Conservation (phyloP, 2,888 invertebrate genomes). For the Trachelus tabidus region DNA sequence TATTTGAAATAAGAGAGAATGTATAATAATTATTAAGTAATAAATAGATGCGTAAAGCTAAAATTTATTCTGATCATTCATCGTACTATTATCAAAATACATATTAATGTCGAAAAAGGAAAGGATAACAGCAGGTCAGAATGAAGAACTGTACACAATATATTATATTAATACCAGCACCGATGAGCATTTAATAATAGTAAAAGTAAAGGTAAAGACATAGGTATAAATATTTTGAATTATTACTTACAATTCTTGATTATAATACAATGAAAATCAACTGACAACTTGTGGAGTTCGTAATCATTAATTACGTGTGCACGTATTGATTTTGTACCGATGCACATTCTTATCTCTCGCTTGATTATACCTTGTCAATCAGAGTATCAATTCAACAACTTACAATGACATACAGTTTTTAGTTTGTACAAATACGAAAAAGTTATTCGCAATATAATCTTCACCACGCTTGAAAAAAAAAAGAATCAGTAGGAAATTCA, state of each 20-base stretch:
- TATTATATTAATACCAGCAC: conserved; percentile 54
- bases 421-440: background rate
- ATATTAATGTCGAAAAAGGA: background rate
- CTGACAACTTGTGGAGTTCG: conserved; percentile 1
- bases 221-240: conserved; percentile 52
- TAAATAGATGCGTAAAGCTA: conserved; percentile 10
- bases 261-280: conserved; percentile 41
- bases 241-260: conserved; percentile 44
- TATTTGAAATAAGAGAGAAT: background rate
- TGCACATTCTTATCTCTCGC: background rate
- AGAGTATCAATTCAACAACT: background rate
- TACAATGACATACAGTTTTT: background rate
- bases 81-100: background rate
- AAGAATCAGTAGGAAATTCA: background rate
- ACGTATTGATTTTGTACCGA: background rate
- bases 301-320: background rate
- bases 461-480: background rate
- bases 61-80: background rate
- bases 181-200: conserved; percentile 62
- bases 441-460: background rate
- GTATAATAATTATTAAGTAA: conserved; percentile 19
- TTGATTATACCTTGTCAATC: background rate
- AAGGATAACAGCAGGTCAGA: background rate
- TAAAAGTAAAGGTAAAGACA: conserved; percentile 44
- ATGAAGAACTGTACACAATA: background rate